Percentiles rank a stretch among this genome's conserved stretches.
Evolutionary conservation across 1,140 invertebrate genomes (phyloP).

Genomic region (Tribolium castaneum): DNA sequence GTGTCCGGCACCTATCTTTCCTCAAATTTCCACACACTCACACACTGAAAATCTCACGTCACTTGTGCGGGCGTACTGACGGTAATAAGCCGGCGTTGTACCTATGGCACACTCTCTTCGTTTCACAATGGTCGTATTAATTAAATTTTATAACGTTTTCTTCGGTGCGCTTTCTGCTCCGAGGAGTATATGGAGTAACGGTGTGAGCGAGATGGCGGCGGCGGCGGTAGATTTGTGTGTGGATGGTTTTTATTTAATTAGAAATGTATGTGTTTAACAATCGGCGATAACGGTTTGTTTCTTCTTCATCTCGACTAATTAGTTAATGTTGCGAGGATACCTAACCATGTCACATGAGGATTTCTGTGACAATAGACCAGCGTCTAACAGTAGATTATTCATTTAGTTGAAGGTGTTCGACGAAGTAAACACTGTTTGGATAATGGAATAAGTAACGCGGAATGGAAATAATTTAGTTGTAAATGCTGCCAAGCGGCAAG

Average conservation of each 20-base stretch:
- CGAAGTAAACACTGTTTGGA: background rate
- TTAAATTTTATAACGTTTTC: conserved; percentile 60
- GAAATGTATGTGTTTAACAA: conserved; percentile 8
- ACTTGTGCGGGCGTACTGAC: conserved; percentile 1
- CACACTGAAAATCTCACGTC: conserved; percentile 29
- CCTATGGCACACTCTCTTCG: conserved; percentile 33
- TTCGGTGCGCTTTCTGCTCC: conserved; percentile 52
- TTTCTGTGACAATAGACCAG: background rate
- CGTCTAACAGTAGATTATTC: background rate
- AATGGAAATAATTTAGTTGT: background rate
- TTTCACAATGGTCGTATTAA: conserved; percentile 55
- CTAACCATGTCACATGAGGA: background rate
- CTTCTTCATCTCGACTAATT: background rate
- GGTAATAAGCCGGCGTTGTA: conserved; percentile 22
- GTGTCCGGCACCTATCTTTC: conserved; percentile 59
- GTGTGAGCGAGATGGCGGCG: conserved; percentile 20
- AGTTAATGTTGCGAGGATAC: conserved; percentile 2
- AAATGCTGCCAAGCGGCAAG: background rate
- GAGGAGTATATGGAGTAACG: conserved; percentile 47
- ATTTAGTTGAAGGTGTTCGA: background rate
- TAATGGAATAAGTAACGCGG: background rate
- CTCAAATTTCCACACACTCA: conserved; percentile 43
- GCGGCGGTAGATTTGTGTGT: background rate
- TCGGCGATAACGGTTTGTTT: background rate
- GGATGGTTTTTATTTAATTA: conserved; percentile 23